Evolutionary conservation across 37 sponge, comb jelly and placozoan species (phyloP), one percentile per base, ranked within the genome.

Genomic region (Spongilla lacustris): DNA sequence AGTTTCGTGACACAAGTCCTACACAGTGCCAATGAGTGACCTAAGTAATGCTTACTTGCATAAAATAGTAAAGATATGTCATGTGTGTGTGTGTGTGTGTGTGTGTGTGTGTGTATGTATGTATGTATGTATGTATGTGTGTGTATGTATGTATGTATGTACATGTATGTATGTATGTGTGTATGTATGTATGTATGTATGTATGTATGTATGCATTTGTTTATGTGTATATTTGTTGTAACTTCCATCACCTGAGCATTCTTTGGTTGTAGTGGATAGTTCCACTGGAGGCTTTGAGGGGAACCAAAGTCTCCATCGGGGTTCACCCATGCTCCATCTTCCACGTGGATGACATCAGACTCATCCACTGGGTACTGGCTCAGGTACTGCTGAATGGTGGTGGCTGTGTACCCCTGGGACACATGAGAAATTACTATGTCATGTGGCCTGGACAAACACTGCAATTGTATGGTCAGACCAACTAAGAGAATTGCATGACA

Each of bases 291-390:
- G 22, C 85, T 67, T 68, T 90, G 90, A 32, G 90, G 90, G 19
- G 90, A 90, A 9, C 90, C 90, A 90, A 90, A 90, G 71, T 90
- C 90, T 29, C 90, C 90, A 58, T 85, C 85, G 79, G 90, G 90
- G 46, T 90, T 90, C 75, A 90, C 90, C 90, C 90, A 90, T 12
- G 85, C 90, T 68, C 90, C 90, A 67, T 84, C 90, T 82, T 90
- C 90, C 5, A 90, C 83, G 26, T 90, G 90, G 26, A 90, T 82
- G 10, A 90, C 68, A 69, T 90, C 90, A 5, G 73, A 66, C 23
- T 73, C 69, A 67, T 90, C 90, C 34, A 90, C 90, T 25, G 90
- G 90, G 66, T 81, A 73, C 68, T 90, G 80, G 66, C 72, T 66
- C 36, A 90, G 72, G 76, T 90, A 90, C 85, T 90, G 90, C 76